phyloP scores from a whole-genome alignment of 1,140 invertebrate genomes.

The Scaptomyza pallida region DNA sequence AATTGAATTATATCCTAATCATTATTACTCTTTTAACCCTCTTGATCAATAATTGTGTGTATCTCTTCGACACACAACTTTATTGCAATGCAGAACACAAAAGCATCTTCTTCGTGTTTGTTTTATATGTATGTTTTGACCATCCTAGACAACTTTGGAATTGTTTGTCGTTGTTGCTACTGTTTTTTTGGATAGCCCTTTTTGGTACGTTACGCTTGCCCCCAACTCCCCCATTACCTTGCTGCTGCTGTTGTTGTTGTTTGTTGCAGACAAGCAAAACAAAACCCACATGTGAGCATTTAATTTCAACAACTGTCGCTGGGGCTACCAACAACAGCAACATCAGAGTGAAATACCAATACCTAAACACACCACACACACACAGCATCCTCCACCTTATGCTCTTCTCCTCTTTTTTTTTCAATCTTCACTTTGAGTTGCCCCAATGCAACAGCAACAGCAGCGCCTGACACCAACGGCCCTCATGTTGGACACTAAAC shows the following conservation, averaged over 20 bases:
- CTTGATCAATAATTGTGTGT: slow-evolving; percentile 32
- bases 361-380: slow-evolving; percentile 42
- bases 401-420: neutral
- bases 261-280: slow-evolving; percentile 56
- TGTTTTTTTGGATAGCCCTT: slow-evolving; percentile 34
- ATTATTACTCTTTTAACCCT: no score
- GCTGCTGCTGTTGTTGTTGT: slow-evolving; percentile 14
- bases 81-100: slow-evolving; percentile 33
- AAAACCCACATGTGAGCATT: slow-evolving; percentile 83
- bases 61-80: slow-evolving; percentile 39
- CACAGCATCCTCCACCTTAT: slow-evolving; percentile 41
- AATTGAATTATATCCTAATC: no score
- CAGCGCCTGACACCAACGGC: slow-evolving; percentile 75
- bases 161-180: slow-evolving; percentile 24
- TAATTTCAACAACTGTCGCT: slow-evolving; percentile 83
- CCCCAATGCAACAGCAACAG: slow-evolving; percentile 40
- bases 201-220: slow-evolving; percentile 4
- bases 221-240: slow-evolving; percentile 23
- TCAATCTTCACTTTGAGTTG: slow-evolving; percentile 31
- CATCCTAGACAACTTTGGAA: slow-evolving; percentile 27
- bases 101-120: slow-evolving; percentile 41
- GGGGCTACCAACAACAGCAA: slow-evolving; percentile 49
- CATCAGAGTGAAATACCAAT: slow-evolving; percentile 65
- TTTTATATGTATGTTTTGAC: slow-evolving; percentile 19
- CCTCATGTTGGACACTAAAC: slow-evolving; percentile 83